These are phyloP conservation scores for Acanthisitta chloris DNA, from an alignment of 2,113 vertebrate genomes.

Conservation along the genomic window DNA sequence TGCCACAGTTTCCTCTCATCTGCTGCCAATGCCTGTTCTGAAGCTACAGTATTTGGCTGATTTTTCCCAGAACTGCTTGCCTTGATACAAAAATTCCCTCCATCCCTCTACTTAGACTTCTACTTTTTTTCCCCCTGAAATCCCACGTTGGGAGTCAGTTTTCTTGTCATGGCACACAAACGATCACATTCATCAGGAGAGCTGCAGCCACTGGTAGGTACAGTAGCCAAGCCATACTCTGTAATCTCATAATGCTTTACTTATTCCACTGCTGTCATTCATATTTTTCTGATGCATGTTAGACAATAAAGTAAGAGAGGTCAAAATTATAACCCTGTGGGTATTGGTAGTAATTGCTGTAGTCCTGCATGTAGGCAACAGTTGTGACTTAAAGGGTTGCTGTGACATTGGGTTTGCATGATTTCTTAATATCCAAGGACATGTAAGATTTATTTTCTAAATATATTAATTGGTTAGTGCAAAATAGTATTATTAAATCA, in stretches of 20 bases:
- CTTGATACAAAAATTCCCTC: background rate
- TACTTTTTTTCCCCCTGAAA: background rate
- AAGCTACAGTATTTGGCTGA: background rate
- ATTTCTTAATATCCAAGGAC: background rate
- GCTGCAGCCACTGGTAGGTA: background rate
- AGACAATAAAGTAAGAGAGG: background rate
- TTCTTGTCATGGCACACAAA: no score
- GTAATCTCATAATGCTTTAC: background rate
- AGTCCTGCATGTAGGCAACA: background rate
- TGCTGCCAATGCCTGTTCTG: background rate
- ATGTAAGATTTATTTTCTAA: background rate
- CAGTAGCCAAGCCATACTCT: background rate
- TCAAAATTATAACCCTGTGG: background rate
- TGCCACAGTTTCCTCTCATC: background rate
- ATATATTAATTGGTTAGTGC: background rate
- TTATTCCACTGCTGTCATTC: background rate
- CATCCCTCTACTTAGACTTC: background rate
- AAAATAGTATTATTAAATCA: background rate
- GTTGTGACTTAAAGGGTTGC: rapidly evolving
- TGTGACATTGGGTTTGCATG: background rate
- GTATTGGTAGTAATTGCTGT: background rate
- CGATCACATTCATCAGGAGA: background rate
- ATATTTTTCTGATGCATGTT: background rate
- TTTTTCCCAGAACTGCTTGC: background rate
- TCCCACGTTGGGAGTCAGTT: no score